Base-by-base conservation (phyloP, 2,888 invertebrate genomes). In the Arge pagana region DNA sequence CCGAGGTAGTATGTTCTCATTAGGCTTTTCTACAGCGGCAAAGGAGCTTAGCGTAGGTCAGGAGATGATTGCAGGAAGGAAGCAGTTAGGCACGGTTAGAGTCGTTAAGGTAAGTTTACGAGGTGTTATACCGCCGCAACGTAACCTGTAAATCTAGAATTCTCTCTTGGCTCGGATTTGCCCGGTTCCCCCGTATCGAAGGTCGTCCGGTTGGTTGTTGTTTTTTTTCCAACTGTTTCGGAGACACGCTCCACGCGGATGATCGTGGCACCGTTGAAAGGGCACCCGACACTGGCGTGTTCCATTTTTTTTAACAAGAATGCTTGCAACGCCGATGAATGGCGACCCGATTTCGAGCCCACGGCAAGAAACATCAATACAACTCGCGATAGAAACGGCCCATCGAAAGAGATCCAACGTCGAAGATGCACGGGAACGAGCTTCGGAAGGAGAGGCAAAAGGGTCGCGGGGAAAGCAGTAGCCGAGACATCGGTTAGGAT, bases 31-130 rank as follows among this genome's bases (percentile, higher is more conserved):
- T 13, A 13, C 19, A 39, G 21, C 41, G 26, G 28, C 28, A 10
- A 21, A 43, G 33, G 43, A 30, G 15, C 16, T 11, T 30, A 30
- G 59, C 71, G 62, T 68, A 74, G 73, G 73, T 74, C 72, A 68
- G 70, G 74, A 67, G 72, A 67, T 72, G 74, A 74, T 73, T 74
- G 71, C 72, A 76, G 76, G 76, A 74, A 76, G 76, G 75, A 76
- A 76, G 71, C 76, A 74, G 74, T 76, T 76, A 75, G 76, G 76
- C 74, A 70, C 72, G 74, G 71, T 74, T 72, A 67, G 70, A 75
- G 76, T 76, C 76, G 75, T 76, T 76, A 74, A 76, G 74, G 70
- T 72, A 72, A 76, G 76, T 76, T 76, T 76, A 76, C 76, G 76
- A 76, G 76, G 75, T 75, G 76, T 76, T 76, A n/a, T n/a, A 75